A percentile compares a stretch with the other conserved stretches of the same genome.
Conservation (phyloP, 2,888 invertebrate genomes). For the Ennomos quercinarius region DNA sequence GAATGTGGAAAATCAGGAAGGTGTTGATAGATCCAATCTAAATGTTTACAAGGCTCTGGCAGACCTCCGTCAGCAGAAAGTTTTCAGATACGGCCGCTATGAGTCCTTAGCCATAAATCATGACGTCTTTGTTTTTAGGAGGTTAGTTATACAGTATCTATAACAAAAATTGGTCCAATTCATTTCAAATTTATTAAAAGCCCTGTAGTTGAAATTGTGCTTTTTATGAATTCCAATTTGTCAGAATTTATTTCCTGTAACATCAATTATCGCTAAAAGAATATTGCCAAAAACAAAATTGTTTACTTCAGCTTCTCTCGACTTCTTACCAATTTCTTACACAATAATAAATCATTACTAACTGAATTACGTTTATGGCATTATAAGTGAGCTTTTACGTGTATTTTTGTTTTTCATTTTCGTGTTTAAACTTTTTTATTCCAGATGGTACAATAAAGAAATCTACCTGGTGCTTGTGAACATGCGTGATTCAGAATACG, state of each 20-base stretch:
- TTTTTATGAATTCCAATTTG: neutral
- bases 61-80: constrained; percentile 78
- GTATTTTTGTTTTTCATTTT: constrained; percentile 23
- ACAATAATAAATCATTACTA: constrained; percentile 27
- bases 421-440: constrained; percentile 23
- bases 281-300: constrained; percentile 11
- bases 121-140: constrained; percentile 83
- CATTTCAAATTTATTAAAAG: neutral
- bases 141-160: constrained; percentile 58
- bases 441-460: constrained; percentile 66
- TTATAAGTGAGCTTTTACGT: constrained; percentile 17
- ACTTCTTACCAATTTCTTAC: constrained; percentile 14
- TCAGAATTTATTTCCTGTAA: neutral
- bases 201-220: neutral
- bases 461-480: constrained; percentile 83
- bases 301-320: constrained; percentile 8
- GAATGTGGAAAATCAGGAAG: constrained; percentile 85
- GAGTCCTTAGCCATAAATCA: constrained; percentile 81
- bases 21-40: constrained; percentile 82
- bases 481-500: constrained; percentile 62
- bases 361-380: constrained; percentile 26
- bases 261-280: constrained; percentile 10
- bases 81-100: constrained; percentile 82
- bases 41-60: constrained; percentile 86
- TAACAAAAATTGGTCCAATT: too few relatives aligned